Evolutionary conservation across 2,888 invertebrate species (phyloP), one percentile per base, ranked within the genome.

Genomic region (Miltochrista miniata): DNA sequence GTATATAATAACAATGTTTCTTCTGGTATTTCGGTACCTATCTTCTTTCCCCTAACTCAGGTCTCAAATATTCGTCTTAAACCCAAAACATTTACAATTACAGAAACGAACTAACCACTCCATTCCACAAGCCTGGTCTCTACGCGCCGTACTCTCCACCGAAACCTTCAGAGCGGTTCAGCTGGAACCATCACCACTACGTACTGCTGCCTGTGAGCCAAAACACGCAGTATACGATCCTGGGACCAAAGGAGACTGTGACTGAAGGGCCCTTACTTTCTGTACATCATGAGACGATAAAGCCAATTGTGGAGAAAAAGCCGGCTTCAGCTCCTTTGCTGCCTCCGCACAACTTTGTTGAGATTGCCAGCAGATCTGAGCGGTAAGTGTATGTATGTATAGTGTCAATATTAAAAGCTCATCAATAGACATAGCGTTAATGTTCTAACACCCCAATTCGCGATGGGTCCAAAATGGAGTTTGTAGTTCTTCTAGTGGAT

Each of bases 121-220:
- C 78, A 0, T 79, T 79, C 70, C 92, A 93, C 71, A 83, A 76
- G 35, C 93, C 93, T 1, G 94, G 92, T 0, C 72, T 93, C 2
- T 93, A 86, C 74, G 93, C 93, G 0, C 94, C 94, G 0, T 71
- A 74, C 9, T 68, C 77, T 1, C 93, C 93, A 0, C 92, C 91
- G 0, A 88, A 83, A 46, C 81, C 86, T 0, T 70, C 71, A 35
- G 85, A 83, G 35, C 67, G 84, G 34, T 61, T 70, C 46, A 67
- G 66, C 40, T 68, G 74, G 24, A 75, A 77, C 48, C 68, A 78
- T 15, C 72, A 79, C 2, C 66, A 70, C 14, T 87, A 79, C 61
- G 80, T 87, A 24, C 80, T 91, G 0, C 77, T 88, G 0, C 90
- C 90, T 0, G 51, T 87, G n/a, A 81, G 83, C 43, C 72, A 81